Conservation (phyloP, 2,113 vertebrate species). For the Pterophyllum scalare region DNA sequence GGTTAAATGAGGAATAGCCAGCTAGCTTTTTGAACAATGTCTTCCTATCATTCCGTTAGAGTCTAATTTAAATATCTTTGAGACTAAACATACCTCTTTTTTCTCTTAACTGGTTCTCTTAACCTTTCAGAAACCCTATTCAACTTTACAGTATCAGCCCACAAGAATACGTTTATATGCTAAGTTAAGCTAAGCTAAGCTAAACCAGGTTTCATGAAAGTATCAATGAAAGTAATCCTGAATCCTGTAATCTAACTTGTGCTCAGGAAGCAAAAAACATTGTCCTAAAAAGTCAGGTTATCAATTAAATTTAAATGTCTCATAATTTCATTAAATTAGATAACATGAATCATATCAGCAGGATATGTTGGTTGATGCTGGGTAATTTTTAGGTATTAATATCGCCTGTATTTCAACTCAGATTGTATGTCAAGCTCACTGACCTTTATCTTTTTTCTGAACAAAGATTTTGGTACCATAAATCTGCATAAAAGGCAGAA, state of each 20-base stretch:
- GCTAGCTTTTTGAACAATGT: no score
- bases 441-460: slow-evolving; percentile 22
- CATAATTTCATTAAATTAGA: neutral
- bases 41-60: no score
- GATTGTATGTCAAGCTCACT: slow-evolving; percentile 26
- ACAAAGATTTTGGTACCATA: slow-evolving; percentile 49
- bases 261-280: neutral
- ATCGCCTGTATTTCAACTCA: slow-evolving; percentile 44
- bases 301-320: neutral
- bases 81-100: no score
- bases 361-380: neutral
- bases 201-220: neutral
- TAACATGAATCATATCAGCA: neutral
- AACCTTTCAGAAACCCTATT: no score
- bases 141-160: no score
- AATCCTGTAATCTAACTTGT: neutral
- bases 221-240: neutral
- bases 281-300: neutral
- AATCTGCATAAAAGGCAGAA: slow-evolving; percentile 71
- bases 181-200: neutral
- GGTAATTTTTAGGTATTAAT: neutral
- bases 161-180: no score
- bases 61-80: no score
- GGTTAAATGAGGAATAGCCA: no score
- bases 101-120: no score